phyloP scores from a whole-genome alignment of 2,888 invertebrate genomes.

The Ormyrus nitidulus region DNA sequence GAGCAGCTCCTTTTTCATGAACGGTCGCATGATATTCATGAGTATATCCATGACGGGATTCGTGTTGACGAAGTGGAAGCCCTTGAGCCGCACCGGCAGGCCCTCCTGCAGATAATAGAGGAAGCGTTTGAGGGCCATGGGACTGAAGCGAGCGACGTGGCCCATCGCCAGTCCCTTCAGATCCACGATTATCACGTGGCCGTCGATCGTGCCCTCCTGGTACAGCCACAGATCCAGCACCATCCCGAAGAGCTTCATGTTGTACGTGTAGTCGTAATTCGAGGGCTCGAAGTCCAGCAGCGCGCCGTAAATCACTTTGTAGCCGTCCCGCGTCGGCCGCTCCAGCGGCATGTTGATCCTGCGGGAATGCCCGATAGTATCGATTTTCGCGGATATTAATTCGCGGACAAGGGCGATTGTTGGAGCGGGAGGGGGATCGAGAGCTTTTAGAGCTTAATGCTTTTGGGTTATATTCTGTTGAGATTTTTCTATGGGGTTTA shows the following conservation, averaged over 20 bases:
- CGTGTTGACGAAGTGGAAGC: slow-evolving; percentile 83
- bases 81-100: slow-evolving; percentile 81
- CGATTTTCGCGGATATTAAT: no score
- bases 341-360: slow-evolving; percentile 75
- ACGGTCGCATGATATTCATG: slow-evolving; percentile 82
- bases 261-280: slow-evolving; percentile 77
- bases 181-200: slow-evolving; percentile 80
- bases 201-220: slow-evolving; percentile 78
- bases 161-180: slow-evolving; percentile 79
- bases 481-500: no score
- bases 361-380: background rate
- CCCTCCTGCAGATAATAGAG: slow-evolving; percentile 83
- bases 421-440: no score
- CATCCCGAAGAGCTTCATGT: slow-evolving; percentile 78
- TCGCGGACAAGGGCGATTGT: no score
- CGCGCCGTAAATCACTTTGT: slow-evolving; percentile 77
- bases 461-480: no score
- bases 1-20: slow-evolving; percentile 82
- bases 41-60: slow-evolving; percentile 83
- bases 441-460: no score
- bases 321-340: slow-evolving; percentile 77
- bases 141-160: slow-evolving; percentile 80
- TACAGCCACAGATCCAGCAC: slow-evolving; percentile 78
- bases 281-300: slow-evolving; percentile 79
- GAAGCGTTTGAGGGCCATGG: slow-evolving; percentile 81